Conservation (phyloP, 1,140 invertebrate genomes). For the Drosophila parvula region DNA sequence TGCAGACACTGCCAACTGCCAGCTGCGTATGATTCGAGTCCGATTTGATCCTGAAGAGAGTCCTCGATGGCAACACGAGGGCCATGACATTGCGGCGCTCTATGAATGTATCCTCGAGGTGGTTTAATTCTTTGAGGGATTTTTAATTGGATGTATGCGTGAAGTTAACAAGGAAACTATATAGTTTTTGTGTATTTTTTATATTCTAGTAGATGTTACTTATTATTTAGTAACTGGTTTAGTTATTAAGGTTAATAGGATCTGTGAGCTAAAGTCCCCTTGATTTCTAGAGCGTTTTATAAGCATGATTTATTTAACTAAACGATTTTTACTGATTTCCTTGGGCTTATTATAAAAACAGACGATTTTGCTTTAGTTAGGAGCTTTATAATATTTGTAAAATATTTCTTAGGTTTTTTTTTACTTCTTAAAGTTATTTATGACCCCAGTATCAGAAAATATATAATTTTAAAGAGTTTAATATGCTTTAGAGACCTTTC, state of each 20-base stretch:
- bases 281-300: too few relatives aligned
- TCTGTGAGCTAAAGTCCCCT: neutral
- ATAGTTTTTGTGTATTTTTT: neutral
- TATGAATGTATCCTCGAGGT: neutral
- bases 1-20: constrained; percentile 7
- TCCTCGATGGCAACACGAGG: constrained; percentile 29
- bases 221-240: too few relatives aligned
- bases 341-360: neutral
- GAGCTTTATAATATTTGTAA: neutral
- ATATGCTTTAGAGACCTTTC: neutral
- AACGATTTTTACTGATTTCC: too few relatives aligned
- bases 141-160: neutral
- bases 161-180: neutral
- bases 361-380: neutral
- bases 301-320: too few relatives aligned
- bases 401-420: neutral
- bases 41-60: constrained; percentile 18
- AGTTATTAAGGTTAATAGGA: neutral
- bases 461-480: neutral
- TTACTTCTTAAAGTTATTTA: neutral
- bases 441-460: neutral
- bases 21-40: constrained; percentile 38
- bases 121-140: neutral
- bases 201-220: neutral
- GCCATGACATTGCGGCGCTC: constrained; percentile 4